Evolutionary conservation across 2,113 vertebrate species (phyloP).

Genomic region (Leiothrix lutea): DNA sequence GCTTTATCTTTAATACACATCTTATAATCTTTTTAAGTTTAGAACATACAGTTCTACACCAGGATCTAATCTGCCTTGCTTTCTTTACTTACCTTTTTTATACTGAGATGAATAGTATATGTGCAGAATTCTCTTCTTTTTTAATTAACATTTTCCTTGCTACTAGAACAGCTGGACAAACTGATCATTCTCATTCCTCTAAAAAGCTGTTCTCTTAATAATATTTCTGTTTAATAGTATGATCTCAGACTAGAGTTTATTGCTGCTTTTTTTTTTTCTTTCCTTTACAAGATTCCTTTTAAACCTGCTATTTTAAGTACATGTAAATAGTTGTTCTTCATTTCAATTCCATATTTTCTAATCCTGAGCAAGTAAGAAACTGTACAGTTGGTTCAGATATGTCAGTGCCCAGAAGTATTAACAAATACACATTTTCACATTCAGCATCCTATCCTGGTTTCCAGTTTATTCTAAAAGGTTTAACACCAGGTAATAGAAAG

Average conservation of each 20-base stretch:
- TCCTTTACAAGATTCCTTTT: conserved; percentile 9
- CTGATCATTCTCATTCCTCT: background rate
- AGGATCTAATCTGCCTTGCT: background rate
- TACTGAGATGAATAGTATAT: background rate
- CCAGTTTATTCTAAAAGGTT: background rate
- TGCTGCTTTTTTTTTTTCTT: background rate
- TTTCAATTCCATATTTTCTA: background rate
- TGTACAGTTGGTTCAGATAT: background rate
- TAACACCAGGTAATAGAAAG: conserved; percentile 16
- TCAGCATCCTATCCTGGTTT: background rate
- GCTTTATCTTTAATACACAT: background rate
- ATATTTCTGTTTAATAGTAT: conserved; percentile 13
- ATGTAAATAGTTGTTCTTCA: background rate
- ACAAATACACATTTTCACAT: background rate
- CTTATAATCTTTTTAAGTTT: background rate
- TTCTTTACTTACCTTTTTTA: background rate
- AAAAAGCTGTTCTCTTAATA: background rate
- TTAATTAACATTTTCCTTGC: background rate
- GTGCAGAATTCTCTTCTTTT: background rate
- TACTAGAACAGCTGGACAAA: background rate
- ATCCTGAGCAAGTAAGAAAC: background rate
- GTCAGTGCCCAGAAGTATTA: background rate
- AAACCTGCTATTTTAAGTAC: background rate
- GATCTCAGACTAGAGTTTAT: conserved; percentile 35
- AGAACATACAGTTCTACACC: background rate